Evolutionary conservation across 2,888 invertebrate species (phyloP).

Genomic region (Pterostichus niger): DNA sequence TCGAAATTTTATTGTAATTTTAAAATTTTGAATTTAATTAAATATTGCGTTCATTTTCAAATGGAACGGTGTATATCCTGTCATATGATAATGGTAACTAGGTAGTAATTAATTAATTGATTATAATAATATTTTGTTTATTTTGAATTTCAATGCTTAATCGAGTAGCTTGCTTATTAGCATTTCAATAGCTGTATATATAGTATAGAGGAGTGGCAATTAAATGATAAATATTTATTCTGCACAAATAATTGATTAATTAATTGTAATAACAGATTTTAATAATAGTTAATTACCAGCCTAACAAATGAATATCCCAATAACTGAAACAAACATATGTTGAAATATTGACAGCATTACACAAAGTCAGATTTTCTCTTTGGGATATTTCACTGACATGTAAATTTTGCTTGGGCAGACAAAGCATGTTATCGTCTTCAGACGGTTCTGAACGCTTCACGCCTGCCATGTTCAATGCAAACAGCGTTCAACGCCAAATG

Average conservation of each 20-base stretch:
- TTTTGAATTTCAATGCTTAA: not conserved
- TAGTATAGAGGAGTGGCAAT: not conserved
- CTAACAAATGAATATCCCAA: not conserved
- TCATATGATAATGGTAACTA: not conserved
- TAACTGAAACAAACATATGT: not conserved
- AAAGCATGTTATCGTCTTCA: not conserved
- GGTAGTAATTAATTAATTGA: not conserved
- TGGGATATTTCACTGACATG: not conserved
- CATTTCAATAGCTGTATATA: slow-evolving; percentile 3
- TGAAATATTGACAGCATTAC: not conserved
- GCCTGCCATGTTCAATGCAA: slow-evolving; percentile 4
- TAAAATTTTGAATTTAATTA: too few relatives aligned
- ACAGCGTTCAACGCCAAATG: not conserved
- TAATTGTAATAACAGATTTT: not conserved
- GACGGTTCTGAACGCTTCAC: not conserved
- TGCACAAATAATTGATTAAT: not conserved
- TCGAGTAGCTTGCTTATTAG: not conserved
- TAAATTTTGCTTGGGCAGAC: not conserved
- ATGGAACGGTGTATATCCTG: too few relatives aligned
- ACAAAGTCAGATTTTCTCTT: not conserved
- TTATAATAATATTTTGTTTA: not conserved
- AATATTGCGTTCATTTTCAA: too few relatives aligned
- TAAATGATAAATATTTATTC: slow-evolving; percentile 12
- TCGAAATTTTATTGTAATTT: too few relatives aligned
- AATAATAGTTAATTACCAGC: not conserved